Evolutionary conservation across 2,888 invertebrate species (phyloP).

Genomic region (Drosophila tanythrix): DNA sequence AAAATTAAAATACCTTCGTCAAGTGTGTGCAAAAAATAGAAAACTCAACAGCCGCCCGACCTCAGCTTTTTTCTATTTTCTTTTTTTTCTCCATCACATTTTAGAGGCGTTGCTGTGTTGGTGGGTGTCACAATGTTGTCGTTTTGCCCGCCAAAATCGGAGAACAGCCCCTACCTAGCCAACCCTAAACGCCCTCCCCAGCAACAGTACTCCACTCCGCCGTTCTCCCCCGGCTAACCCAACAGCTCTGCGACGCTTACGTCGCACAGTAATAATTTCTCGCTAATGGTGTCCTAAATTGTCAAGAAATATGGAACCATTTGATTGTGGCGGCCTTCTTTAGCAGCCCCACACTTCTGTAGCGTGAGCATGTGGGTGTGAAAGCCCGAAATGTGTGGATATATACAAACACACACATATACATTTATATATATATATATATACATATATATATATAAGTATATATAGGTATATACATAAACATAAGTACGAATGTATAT

Average conservation of each 20-base stretch:
- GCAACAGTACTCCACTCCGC: slow-evolving; percentile 36
- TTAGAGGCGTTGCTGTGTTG: slow-evolving; percentile 43
- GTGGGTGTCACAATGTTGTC: slow-evolving; percentile 58
- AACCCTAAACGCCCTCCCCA: not conserved
- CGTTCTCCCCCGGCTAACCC: slow-evolving; percentile 4
- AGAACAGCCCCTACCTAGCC: not conserved
- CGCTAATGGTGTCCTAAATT: slow-evolving; percentile 82
- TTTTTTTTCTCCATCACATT: slow-evolving; percentile 29
- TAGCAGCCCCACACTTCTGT: not conserved
- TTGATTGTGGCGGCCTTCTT: slow-evolving; percentile 64
- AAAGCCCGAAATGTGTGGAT: slow-evolving; percentile 32
- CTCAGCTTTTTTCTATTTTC: slow-evolving; percentile 9
- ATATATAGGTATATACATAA: slow-evolving; percentile 14
- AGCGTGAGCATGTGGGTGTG: slow-evolving; percentile 61
- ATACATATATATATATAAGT: not conserved
- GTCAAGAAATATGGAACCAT: slow-evolving; percentile 81
- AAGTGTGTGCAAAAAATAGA: slow-evolving; percentile 16
- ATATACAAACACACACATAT: slow-evolving; percentile 22
- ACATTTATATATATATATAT: slow-evolving; percentile 6
- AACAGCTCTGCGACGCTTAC: slow-evolving; percentile 35
- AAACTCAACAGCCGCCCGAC: not conserved
- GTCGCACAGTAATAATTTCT: slow-evolving; percentile 77
- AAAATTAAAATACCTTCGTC: too few species aligned
- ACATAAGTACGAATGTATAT: slow-evolving; percentile 35
- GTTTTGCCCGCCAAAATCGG: slow-evolving; percentile 61